Evolutionary conservation across 2,888 invertebrate species (phyloP).

Genomic region (Anaspis maculata): DNA sequence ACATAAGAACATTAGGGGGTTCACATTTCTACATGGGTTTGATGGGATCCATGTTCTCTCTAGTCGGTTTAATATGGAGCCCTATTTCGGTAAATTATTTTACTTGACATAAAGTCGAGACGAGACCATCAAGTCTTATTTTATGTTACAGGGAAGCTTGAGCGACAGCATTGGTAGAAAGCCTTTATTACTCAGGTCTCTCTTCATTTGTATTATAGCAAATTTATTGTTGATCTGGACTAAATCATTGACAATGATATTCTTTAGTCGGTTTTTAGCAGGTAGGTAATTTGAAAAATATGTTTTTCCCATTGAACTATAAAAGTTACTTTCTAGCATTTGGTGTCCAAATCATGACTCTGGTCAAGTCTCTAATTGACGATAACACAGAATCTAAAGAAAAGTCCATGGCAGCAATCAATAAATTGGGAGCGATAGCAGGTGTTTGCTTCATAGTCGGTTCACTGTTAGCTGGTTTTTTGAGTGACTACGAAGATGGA

Average conservation of each 20-base stretch:
- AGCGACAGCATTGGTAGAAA: background rate
- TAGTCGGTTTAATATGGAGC: background rate
- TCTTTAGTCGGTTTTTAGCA: slow-evolving; percentile 6
- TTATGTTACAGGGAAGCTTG: background rate
- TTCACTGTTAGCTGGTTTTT: slow-evolving; percentile 3
- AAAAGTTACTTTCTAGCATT: too few species aligned
- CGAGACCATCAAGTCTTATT: too few species aligned
- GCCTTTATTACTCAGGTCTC: background rate
- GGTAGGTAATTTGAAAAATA: slow-evolving; percentile 3
- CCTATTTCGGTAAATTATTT: background rate
- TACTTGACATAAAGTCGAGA: too few species aligned
- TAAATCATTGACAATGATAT: slow-evolving; percentile 6
- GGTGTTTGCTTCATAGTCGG: slow-evolving; percentile 7
- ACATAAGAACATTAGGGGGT: background rate
- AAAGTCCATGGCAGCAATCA: slow-evolving; percentile 3
- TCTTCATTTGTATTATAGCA: background rate
- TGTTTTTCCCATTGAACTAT: too few species aligned
- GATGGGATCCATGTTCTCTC: background rate
- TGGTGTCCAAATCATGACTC: slow-evolving; percentile 6
- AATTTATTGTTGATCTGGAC: slow-evolving; percentile 1
- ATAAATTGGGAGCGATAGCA: slow-evolving; percentile 7
- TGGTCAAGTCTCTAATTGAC: slow-evolving; percentile 6
- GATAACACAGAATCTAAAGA: slow-evolving; percentile 7
- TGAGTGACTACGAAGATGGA: slow-evolving; percentile 7
- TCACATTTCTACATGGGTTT: background rate